A percentile compares a stretch with the other conserved stretches of the same genome.
Evolutionary conservation across 2,113 vertebrate species (phyloP).

Genomic region (Pseudopipra pipra): DNA sequence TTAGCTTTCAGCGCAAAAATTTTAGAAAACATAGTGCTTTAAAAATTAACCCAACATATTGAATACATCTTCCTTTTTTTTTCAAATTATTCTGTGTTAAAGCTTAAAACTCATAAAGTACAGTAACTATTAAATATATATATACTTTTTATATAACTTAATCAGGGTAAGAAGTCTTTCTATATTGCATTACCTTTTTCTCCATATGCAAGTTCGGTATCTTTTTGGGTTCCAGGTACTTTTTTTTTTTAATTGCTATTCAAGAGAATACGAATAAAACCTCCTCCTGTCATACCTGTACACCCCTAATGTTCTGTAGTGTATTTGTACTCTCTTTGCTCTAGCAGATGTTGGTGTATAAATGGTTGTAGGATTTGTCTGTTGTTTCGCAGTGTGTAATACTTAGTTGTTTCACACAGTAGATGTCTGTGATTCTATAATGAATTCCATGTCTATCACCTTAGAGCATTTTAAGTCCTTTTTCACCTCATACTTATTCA

Average conservation of each 20-base stretch:
- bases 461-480: not conserved
- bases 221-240: not conserved
- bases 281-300: not conserved
- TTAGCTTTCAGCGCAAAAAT: not conserved
- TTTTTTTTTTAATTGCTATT: not conserved
- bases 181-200: not conserved
- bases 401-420: not conserved
- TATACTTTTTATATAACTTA: not conserved
- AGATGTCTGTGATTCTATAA: not conserved
- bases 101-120: not conserved
- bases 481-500: not conserved
- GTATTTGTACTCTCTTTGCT: not conserved
- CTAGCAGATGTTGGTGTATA: not conserved
- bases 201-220: not conserved
- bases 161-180: not conserved
- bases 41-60: not conserved
- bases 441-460: accelerated
- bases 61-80: not conserved
- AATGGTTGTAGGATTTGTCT: not conserved
- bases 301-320: not conserved
- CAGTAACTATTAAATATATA: not conserved
- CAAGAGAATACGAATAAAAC: not conserved
- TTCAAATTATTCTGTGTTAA: not conserved
- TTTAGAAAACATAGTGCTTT: not conserved
- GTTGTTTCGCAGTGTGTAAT: accelerated